Evolutionary conservation across 2,888 invertebrate genomes (phyloP).

Genomic region (Germaria angustata): DNA sequence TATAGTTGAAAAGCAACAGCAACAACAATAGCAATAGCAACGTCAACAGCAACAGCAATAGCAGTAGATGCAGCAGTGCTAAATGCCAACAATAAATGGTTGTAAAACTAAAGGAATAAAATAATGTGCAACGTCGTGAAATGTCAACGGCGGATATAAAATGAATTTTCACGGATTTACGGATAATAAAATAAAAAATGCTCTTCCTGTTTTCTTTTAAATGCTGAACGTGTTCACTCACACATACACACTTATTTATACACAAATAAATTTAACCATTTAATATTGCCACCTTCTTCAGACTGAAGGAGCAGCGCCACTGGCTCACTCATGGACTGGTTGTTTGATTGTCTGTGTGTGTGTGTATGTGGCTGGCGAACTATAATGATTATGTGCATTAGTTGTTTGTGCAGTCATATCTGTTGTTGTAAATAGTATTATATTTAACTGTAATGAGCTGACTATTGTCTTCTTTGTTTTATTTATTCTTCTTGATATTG

Average conservation of each 20-base stretch:
- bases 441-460: slow-evolving; percentile 54
- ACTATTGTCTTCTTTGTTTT: slow-evolving; percentile 41
- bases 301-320: neutral
- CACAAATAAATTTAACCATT: neutral
- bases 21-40: neutral
- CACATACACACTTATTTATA: neutral
- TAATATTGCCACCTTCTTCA: slow-evolving; percentile 16
- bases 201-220: slow-evolving; percentile 59
- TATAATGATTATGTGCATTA: slow-evolving; percentile 5
- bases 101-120: slow-evolving; percentile 56
- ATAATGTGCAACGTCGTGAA: slow-evolving; percentile 68
- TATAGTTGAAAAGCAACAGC: slow-evolving; percentile 1
- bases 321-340: neutral
- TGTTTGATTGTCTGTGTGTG: neutral
- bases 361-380: neutral
- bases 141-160: slow-evolving; percentile 73
- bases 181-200: slow-evolving; percentile 72
- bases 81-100: slow-evolving; percentile 48
- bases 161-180: slow-evolving; percentile 74
- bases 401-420: neutral
- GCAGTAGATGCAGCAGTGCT: neutral
- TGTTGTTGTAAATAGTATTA: slow-evolving; percentile 4
- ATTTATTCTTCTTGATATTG: slow-evolving; percentile 4
- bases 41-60: neutral
- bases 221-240: neutral